A percentile compares a stretch with the other conserved stretches of the same genome.
These are phyloP conservation scores for Latrodectus geometricus DNA, from an alignment of 1,140 invertebrate genomes.

Conservation along the genomic window DNA sequence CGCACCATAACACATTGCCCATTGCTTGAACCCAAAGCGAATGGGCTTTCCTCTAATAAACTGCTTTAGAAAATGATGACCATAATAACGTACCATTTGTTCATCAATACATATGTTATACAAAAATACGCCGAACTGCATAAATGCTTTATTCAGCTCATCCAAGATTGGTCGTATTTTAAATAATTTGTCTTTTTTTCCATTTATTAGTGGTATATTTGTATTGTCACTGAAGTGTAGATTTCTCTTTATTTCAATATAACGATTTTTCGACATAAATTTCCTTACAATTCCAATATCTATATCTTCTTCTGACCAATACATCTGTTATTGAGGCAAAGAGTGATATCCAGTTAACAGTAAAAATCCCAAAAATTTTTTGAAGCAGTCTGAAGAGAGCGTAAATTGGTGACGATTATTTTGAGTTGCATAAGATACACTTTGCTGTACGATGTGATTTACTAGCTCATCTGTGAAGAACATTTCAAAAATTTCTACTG, in stretches of 20 bases:
- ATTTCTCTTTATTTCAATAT: constrained; percentile 22
- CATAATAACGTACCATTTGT: constrained; percentile 42
- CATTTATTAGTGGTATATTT: constrained; percentile 22
- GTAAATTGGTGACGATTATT: constrained; percentile 40
- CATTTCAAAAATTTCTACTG: constrained; percentile 42
- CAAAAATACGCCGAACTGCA: constrained; percentile 17
- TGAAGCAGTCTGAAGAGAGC: constrained; percentile 32
- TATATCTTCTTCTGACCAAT: too few relatives aligned
- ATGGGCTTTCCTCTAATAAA: constrained; percentile 40
- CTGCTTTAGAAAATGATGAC: constrained; percentile 41
- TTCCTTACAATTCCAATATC: constrained; percentile 21
- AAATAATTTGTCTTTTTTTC: constrained; percentile 16
- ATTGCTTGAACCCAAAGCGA: constrained; percentile 37
- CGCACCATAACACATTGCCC: constrained; percentile 30
- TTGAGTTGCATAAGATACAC: constrained; percentile 42
- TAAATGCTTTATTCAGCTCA: constrained; percentile 19
- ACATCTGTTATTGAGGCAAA: too few relatives aligned
- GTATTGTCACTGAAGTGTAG: constrained; percentile 12
- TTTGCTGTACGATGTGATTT: constrained; percentile 41
- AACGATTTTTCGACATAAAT: constrained; percentile 16
- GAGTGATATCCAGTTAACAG: constrained; percentile 37
- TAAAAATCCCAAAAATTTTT: constrained; percentile 36
- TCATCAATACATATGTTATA: constrained; percentile 27
- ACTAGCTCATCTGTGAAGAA: constrained; percentile 41
- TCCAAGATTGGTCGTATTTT: constrained; percentile 20